A percentile compares a stretch with the other conserved stretches of the same genome.
Conservation (phyloP, 1,140 invertebrate species). For the Drosophila albomicans region DNA sequence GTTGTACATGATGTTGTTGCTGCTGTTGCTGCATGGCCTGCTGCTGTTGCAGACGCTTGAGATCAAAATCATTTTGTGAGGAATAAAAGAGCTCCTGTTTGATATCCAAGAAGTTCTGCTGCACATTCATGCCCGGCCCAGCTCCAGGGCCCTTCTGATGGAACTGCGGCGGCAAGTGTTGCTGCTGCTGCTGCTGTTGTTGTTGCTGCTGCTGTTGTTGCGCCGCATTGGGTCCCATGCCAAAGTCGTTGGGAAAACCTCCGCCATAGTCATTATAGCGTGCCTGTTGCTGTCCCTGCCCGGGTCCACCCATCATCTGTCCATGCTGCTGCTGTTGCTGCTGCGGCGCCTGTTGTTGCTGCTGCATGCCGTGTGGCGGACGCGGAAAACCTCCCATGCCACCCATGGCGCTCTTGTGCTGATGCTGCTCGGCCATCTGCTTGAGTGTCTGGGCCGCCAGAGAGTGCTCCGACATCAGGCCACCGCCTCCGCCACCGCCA, state of each 20-base stretch:
- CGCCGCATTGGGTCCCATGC: slow-evolving; percentile 59
- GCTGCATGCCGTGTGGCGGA: slow-evolving; percentile 76
- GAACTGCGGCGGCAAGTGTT: slow-evolving; percentile 81
- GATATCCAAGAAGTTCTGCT: slow-evolving; percentile 80
- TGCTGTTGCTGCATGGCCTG: slow-evolving; percentile 80
- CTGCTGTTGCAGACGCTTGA: slow-evolving; percentile 83
- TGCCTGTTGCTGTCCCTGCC: slow-evolving; percentile 65
- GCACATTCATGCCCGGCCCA: slow-evolving; percentile 68
- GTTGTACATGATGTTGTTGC: slow-evolving; percentile 65
- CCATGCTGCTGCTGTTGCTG: slow-evolving; percentile 61
- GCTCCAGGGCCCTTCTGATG: slow-evolving; percentile 76
- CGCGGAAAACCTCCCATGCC: slow-evolving; percentile 85
- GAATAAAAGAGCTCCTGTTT: slow-evolving; percentile 84
- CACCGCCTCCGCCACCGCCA: slow-evolving; percentile 52
- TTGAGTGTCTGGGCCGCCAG: slow-evolving; percentile 97
- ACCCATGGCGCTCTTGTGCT: slow-evolving; percentile 91
- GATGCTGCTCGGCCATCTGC: slow-evolving; percentile 98
- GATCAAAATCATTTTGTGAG: slow-evolving; percentile 84
- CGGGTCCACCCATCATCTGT: slow-evolving; percentile 57
- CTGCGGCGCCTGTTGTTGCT: slow-evolving; percentile 57
- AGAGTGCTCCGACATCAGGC: slow-evolving; percentile 89
- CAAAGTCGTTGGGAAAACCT: slow-evolving; percentile 75
- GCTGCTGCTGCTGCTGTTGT: slow-evolving; percentile 64
- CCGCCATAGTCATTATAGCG: slow-evolving; percentile 78
- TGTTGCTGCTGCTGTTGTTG: slow-evolving; percentile 67